Conservation (phyloP, 2,888 invertebrate genomes). For the Muschampia plurimacula region DNA sequence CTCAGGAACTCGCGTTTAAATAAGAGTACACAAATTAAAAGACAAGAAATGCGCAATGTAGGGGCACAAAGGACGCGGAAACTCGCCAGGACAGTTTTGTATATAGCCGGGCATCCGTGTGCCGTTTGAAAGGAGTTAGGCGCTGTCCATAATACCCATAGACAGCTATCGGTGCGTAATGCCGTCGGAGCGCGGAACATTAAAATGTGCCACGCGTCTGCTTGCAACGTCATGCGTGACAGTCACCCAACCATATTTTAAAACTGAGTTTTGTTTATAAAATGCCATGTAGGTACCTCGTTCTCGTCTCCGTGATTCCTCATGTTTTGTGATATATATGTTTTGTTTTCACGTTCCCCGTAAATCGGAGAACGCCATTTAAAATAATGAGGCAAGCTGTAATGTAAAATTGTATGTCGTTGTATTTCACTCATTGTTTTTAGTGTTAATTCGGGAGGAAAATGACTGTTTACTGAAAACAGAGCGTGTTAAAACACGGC, state of each 20-base stretch:
- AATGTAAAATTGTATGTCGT: constrained; percentile 48
- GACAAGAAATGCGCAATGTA: constrained; percentile 48
- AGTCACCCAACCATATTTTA: constrained; percentile 69
- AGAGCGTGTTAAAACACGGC: constrained; percentile 27
- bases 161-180: constrained; percentile 61
- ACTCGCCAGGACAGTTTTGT: constrained; percentile 53
- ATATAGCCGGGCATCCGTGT: constrained; percentile 60
- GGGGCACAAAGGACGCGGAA: constrained; percentile 51
- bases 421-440: constrained; percentile 50
- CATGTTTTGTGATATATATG: not conserved
- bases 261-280: constrained; percentile 70
- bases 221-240: constrained; percentile 62
- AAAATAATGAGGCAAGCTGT: constrained; percentile 66
- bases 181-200: constrained; percentile 56
- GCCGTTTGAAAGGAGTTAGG: constrained; percentile 68
- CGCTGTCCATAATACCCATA: constrained; percentile 60
- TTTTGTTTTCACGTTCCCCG: constrained; percentile 38
- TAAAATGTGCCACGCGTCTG: constrained; percentile 78
- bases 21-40: constrained; percentile 53
- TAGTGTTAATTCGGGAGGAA: constrained; percentile 48
- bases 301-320: no score
- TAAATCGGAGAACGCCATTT: constrained; percentile 64
- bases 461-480: constrained; percentile 48
- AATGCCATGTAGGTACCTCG: constrained; percentile 50
- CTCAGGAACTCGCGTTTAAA: constrained; percentile 57